Percentiles rank a stretch among this genome's conserved stretches.
Evolutionary conservation across 2,888 invertebrate genomes (phyloP).

Genomic region (Antitype chi): DNA sequence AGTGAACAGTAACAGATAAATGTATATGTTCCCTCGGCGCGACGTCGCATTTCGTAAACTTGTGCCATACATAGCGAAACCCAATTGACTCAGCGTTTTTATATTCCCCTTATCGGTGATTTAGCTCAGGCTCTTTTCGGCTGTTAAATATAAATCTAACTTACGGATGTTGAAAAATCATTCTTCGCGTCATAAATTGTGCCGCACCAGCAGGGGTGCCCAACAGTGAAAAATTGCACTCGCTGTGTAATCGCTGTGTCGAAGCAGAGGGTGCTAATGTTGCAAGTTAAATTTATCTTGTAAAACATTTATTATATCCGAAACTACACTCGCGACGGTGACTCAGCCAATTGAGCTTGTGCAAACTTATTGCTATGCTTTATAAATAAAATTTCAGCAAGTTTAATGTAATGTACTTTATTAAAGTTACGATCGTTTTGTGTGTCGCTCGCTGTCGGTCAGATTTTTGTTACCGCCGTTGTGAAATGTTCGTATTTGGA

Average conservation of each 20-base stretch:
- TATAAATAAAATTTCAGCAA: constrained; percentile 22
- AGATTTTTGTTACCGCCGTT: constrained; percentile 38
- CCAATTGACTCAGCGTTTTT: constrained; percentile 77
- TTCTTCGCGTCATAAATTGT: constrained; percentile 88
- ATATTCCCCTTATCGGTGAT: constrained; percentile 77
- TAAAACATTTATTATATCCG: constrained; percentile 84
- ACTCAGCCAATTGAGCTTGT: constrained; percentile 63
- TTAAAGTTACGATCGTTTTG: constrained; percentile 46
- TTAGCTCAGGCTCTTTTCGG: constrained; percentile 79
- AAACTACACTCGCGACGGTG: constrained; percentile 75
- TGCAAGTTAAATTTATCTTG: constrained; percentile 86
- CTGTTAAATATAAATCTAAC: constrained; percentile 87
- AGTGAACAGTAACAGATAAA: constrained; percentile 61
- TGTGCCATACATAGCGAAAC: constrained; percentile 63
- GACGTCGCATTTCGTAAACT: constrained; percentile 60
- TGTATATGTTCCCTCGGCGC: constrained; percentile 52
- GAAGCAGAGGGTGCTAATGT: constrained; percentile 87
- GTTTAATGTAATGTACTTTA: constrained; percentile 40
- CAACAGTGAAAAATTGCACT: constrained; percentile 88
- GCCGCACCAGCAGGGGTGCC: constrained; percentile 81
- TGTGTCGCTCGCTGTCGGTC: constrained; percentile 18
- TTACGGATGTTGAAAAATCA: constrained; percentile 89
- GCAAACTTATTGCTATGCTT: constrained; percentile 25
- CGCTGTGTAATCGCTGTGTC: constrained; percentile 85
- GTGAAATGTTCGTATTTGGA: constrained; percentile 56